Evolutionary conservation across 2,797 vertebrate species (phyloP), one percentile per base, ranked within the genome.

Genomic region (Adrianichthys oophorus): DNA sequence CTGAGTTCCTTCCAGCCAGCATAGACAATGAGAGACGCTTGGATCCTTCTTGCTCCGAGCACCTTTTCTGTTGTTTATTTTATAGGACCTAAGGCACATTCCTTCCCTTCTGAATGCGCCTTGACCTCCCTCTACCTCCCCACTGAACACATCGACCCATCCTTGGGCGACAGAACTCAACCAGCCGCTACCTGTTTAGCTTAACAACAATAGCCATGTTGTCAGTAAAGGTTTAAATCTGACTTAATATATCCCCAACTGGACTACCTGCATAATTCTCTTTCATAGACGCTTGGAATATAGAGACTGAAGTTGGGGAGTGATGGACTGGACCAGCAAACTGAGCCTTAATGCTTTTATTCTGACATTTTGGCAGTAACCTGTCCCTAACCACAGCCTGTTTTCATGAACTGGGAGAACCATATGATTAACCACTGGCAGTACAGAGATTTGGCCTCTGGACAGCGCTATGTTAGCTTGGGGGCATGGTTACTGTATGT

Each of bases 191-290:
- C 85, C 76, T 92, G 91, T 94, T 94, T 92, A 94, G 92, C 92
- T 92, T 92, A 92, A 90, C 91, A 93, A 93, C 81, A 86, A 70
- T 76, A 77, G 81, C 67, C 29, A 63, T 46, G 65, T 73, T 83
- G 82, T 84, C 90, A 68, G 87, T 44, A 76, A 53, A 77, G 91
- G 89, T 90, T 93, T 91, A 92, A 90, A 92, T 93, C 94, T 92
- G 90, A 90, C 91, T 93, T 97, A 95, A 96, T 96, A 91, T 94
- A 95, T 95, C 92, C 95, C 95, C 93, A 91, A 91, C 91, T 94
- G 94, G 90, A 91, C 84, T 86, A 83, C 82, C 86, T 93, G 80
- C 87, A 94, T 94, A 92, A 95, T 95, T 96, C 92, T 88, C 91
- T 93, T 94, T 95, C 90, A 92, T 91, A 91, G 92, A 90, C 75